Conservation (phyloP, 1,140 invertebrate species). For the Lithobius niger region DNA sequence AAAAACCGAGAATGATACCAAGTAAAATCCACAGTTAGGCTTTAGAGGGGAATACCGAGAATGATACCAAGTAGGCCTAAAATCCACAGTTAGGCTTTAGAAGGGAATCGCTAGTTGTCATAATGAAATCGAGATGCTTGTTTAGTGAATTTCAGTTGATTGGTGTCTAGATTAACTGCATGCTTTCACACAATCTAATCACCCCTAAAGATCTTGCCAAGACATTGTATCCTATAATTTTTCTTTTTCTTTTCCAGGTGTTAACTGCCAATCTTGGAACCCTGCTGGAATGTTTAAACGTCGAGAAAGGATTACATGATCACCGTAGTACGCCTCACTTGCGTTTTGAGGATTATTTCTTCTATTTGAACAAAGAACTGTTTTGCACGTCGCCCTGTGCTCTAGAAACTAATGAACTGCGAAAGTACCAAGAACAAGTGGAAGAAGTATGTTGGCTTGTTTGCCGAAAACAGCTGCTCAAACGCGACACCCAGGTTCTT, state of each 20-base stretch:
- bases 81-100: too few species aligned
- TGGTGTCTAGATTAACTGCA: too few species aligned
- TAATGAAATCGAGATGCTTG: too few species aligned
- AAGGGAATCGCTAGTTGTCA: too few species aligned
- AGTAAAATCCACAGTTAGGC: too few species aligned
- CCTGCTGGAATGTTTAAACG: conserved; percentile 51
- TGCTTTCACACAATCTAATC: too few species aligned
- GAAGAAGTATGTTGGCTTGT: conserved; percentile 62
- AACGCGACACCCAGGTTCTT: conserved; percentile 42
- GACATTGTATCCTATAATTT: too few species aligned
- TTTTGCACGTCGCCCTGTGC: conserved; percentile 45
- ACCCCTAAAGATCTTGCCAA: too few species aligned
- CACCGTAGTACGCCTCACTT: conserved; percentile 48
- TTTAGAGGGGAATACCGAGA: too few species aligned
- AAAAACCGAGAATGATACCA: too few species aligned
- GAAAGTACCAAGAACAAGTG: conserved; percentile 43
- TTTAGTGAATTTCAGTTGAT: too few species aligned
- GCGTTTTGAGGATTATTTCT: conserved; percentile 55
- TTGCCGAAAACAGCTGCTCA: conserved; percentile 46
- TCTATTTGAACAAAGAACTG: conserved; percentile 58
- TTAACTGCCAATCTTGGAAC: conserved; percentile 56
- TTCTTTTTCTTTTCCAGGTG: conserved; percentile 39
- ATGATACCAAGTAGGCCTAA: too few species aligned
- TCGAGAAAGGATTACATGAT: conserved; percentile 61
- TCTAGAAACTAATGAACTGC: conserved; percentile 37